Base-by-base conservation (phyloP, 1,140 invertebrate genomes). In the Lethrus apterus region DNA sequence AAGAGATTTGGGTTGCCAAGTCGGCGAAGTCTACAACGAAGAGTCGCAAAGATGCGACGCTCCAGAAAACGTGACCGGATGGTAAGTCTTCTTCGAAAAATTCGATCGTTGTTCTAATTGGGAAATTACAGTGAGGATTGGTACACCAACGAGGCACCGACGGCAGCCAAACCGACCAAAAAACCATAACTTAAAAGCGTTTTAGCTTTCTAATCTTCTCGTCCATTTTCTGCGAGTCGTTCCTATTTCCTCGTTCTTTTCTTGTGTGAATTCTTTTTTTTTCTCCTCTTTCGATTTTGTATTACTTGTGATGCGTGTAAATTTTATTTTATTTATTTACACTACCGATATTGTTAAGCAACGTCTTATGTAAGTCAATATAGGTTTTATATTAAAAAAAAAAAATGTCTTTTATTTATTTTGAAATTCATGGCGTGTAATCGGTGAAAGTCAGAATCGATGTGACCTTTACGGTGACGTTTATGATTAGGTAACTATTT, bases 11-110 rank as follows among this genome's bases (percentile, higher is more conserved):
- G 86, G 86, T 14, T 93, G 89, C 68, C 79, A 80, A 58, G 75
- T 82, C 17, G 89, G 89, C 24, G 84, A 88, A 54, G 89, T 90
- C 10, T 92, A 89, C 73, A 91, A 90, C 62, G 85, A 89, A 48
- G 79, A 81, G 40, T 75, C 75, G 4, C 82, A 88, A 63, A 81
- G 78, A 59, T 93, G 89, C 63, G 88, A 90, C 57, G 78, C 80
- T 2, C 86, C 89, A 18, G 87, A 92, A 65, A 89, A 91, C 59
- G 89, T 92, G 36, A 75, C 80, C 47, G 87, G 86, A 76, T 93
- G 86, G 86, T 89, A 65, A 74, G 77, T 70, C 13, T 17, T 33
- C 11, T 20, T 3, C n/a, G n/a, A n/a, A 26, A 4, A n/a, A 13
- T 14, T 26, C 10, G 8, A 43, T 24, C 13, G n/a, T 29, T 29